Percentiles rank a stretch among this genome's conserved stretches.
These are phyloP conservation scores for Schizotus pectinicornis DNA, from an alignment of 2,888 invertebrate species.

Conservation along the genomic window DNA sequence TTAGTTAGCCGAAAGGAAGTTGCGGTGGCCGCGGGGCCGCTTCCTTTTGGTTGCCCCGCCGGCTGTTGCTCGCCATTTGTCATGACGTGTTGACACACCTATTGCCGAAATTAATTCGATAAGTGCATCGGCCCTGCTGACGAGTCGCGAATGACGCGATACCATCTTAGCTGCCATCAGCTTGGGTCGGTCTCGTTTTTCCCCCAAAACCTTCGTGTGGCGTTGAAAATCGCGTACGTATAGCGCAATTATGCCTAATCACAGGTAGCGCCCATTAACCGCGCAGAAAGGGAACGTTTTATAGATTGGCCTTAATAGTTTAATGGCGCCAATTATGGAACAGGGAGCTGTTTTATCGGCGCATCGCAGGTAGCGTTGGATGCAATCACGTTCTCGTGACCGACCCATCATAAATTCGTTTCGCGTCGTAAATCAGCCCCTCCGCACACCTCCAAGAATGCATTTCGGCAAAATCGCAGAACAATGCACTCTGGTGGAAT, in stretches of 20 bases:
- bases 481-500: not conserved
- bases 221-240: constrained; percentile 6
- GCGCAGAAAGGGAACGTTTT: constrained; percentile 37
- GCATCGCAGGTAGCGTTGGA: constrained; percentile 45
- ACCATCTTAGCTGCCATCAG: no score
- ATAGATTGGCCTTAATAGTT: constrained; percentile 48
- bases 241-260: constrained; percentile 37
- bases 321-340: constrained; percentile 49
- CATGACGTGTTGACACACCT: constrained; percentile 9
- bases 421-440: constrained; percentile 7
- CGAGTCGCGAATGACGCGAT: not conserved
- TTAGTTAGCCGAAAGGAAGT: no score
- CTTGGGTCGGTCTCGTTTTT: not conserved
- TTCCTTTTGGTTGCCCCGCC: no score
- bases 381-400: constrained; percentile 49
- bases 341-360: constrained; percentile 45
- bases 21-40: no score
- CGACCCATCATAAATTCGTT: constrained; percentile 37
- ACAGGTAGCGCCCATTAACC: constrained; percentile 39
- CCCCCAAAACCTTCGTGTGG: not conserved
- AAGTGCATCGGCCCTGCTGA: not conserved
- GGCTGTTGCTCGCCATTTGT: not conserved
- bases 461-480: no score
- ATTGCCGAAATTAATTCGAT: constrained; percentile 12
- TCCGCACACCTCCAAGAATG: not conserved